phyloP scores from a whole-genome alignment of 2,113 vertebrate genomes.

The Vulpes ferrilata region DNA sequence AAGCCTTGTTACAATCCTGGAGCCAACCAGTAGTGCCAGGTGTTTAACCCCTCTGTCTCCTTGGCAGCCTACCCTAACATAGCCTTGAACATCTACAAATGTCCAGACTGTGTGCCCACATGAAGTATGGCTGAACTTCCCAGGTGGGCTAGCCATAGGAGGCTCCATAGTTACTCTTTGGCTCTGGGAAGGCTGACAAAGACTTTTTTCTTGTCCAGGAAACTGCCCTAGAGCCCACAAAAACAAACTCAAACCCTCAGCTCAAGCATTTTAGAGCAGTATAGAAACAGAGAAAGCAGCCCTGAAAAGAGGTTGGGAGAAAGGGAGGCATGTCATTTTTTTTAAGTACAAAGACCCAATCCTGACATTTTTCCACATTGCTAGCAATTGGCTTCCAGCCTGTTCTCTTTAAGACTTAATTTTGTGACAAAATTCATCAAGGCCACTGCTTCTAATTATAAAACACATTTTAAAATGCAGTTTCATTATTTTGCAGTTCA shows the following conservation, averaged over 20 bases:
- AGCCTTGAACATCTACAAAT: background rate
- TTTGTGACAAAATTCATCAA: slow-evolving; percentile 19
- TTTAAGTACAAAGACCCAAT: background rate
- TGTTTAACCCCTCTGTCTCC: background rate
- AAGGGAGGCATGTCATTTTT: background rate
- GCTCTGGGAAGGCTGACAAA: background rate
- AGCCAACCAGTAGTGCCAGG: background rate
- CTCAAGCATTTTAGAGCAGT: background rate
- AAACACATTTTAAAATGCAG: slow-evolving; percentile 27
- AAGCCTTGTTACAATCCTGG: background rate
- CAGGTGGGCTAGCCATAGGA: too few relatives aligned
- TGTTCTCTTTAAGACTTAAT: background rate
- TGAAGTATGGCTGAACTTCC: background rate
- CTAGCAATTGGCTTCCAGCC: background rate
- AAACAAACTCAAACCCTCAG: background rate
- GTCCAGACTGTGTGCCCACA: background rate
- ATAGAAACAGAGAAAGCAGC: background rate
- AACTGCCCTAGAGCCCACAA: background rate
- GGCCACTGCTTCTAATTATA: slow-evolving; percentile 11
- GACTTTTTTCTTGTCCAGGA: slow-evolving; percentile 21
- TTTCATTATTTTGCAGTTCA: slow-evolving; percentile 7
- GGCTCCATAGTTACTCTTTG: background rate
- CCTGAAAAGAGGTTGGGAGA: background rate
- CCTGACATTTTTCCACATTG: slow-evolving; percentile 19
- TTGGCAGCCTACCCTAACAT: background rate